Evolutionary conservation across 2,888 invertebrate genomes (phyloP), one percentile per base, ranked within the genome.

Genomic region (Nasonovia ribisnigri): DNA sequence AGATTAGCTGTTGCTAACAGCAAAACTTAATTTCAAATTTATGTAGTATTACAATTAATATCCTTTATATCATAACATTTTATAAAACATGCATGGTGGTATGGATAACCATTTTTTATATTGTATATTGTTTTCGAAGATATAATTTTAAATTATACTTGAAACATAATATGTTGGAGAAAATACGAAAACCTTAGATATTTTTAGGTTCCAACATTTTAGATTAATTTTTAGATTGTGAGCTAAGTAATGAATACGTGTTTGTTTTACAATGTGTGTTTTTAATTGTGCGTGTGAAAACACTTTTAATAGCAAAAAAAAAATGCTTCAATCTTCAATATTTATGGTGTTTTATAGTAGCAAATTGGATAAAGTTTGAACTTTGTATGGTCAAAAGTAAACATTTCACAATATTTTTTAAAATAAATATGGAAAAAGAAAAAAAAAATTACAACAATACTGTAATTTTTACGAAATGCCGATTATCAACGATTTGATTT

Each of bases 291-390:
- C 5, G 20, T 36, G 36, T 77, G 8, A 77, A 77, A 77, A 77
- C 77, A 36, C 77, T 36, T 77, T 16, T 20, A 36, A 36, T 77
- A 6, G 36, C 36, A 77, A 2, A 36, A 77, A 36, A 77, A 67
- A 77, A 77, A 77, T 77, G 67, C 16, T n/a, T 77, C 16, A 67
- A 67, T n/a, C 67, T 67, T n/a, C n/a, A 77, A 77, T 77, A 77
- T 36, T 36, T 20, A 77, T 77, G 20, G 77, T 77, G n/a, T 36
- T 77, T 36, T 36, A 77, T 36, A 20, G 77, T 77, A 77, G 77
- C 5, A 77, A 77, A 77, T 36, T 77, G 77, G 6, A 77, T 77
- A 36, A 20, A 20, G 36, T 77, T 77, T 77, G 77, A 77, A 77
- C 36, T 77, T 77, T 77, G 77, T 2, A 6, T 20, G 67, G 67